Base-by-base conservation (phyloP, 2,113 vertebrate genomes). In the Jacana jacana region DNA sequence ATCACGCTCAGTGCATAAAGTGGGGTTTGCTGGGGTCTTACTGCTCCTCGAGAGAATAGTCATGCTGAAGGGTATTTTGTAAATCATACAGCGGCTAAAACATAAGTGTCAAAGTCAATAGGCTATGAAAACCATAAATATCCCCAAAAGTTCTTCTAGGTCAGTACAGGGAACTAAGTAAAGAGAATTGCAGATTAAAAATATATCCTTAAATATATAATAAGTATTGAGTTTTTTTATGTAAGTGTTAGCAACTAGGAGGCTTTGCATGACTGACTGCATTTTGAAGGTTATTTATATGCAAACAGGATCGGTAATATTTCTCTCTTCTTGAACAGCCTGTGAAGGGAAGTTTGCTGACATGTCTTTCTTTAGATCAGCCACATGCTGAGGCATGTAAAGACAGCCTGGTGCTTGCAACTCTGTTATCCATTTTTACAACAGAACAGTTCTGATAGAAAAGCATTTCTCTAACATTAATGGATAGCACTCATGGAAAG, bases 361-460 rank as follows among this genome's bases (percentile, higher is more conserved):
- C 19, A 27, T 17, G 12, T 51, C 48, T 51, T 48, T 68, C 52
- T 81, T 64, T 37, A 71, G 61, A 57, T 27, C 33, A 71, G 33
- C 27, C 35, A 28, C 20, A 31, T 25, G 39, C 28, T 1, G 0
- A 9, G 27, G 28, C 54, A n/a, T 2, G 0, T 37, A 55, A 76
- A 54, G 22, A 40, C 10, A 61, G 18, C 20, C 13, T 31, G 6
- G 22, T 55, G 14, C 9, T 10, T 55, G 8, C 69, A 81, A 18
- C 0, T 4, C 3, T 46, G 9, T 27, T 28, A 69, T 24, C 11
- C 17, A 35, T 52, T 73, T 83, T 80, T 55, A 51, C 23, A 72
- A 37, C 7, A 64, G 7, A 88, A 37, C 8, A 20, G 23, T 22
- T 72, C 7, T n/a, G 33, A 68, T 83, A 77, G 48, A 9, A 68